phyloP scores from a whole-genome alignment of 2,113 vertebrate species.

The Enhydra lutris region DNA sequence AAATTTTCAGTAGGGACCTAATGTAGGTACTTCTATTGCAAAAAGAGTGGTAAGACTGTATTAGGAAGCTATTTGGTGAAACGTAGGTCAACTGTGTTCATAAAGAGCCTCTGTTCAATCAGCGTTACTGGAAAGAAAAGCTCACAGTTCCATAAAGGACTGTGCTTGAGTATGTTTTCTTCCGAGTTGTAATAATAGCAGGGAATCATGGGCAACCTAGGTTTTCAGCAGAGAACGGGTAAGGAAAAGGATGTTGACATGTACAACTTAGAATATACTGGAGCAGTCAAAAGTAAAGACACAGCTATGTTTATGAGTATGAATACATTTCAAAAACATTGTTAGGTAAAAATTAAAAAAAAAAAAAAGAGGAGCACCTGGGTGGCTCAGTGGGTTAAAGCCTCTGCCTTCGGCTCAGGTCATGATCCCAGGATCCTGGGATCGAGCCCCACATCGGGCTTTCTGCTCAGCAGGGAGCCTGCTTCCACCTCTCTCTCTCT shows the following conservation, averaged over 20 bases:
- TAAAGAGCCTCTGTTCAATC: not conserved
- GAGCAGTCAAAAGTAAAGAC: not conserved
- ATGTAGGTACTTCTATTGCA: not conserved
- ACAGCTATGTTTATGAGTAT: not conserved
- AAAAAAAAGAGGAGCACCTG: not conserved
- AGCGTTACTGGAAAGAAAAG: not conserved
- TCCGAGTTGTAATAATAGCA: not conserved
- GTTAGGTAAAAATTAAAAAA: not conserved
- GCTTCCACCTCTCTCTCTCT: too few relatives aligned
- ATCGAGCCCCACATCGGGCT: too few relatives aligned
- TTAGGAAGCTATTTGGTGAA: not conserved
- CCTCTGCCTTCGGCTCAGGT: too few relatives aligned
- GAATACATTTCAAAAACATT: not conserved
- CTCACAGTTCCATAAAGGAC: fast-evolving
- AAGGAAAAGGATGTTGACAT: not conserved
- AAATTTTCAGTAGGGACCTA: not conserved
- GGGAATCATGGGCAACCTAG: not conserved
- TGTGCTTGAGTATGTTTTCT: not conserved
- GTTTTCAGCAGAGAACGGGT: not conserved
- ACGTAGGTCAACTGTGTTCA: not conserved
- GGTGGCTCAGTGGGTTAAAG: too few relatives aligned
- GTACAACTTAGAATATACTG: not conserved
- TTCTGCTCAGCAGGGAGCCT: too few relatives aligned
- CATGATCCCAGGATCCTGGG: too few relatives aligned
- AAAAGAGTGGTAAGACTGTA: not conserved